Evolutionary conservation across 2,888 invertebrate genomes (phyloP), one percentile per base, ranked within the genome.

Genomic region (Cephus rjabovi): DNA sequence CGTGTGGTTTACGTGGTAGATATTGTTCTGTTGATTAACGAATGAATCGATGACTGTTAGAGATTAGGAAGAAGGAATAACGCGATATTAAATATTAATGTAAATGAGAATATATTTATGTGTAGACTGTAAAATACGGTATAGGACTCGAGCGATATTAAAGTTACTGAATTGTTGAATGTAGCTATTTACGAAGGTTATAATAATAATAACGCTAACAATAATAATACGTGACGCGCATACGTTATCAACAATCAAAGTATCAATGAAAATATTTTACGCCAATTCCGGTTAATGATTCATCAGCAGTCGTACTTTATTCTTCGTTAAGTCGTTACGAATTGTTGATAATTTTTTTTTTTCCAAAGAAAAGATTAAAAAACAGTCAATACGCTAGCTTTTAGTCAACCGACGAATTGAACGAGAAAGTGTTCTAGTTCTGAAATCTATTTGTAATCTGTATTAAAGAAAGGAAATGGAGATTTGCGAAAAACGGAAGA

Each of bases 81-180:
- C 73, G 79, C 71, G 71, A 71, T 71, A 71, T 71, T 71, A 33
- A 71, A 33, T 34, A 71, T 71, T 71, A 71, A 71, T 71, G 71
- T 71, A 76, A 76, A 70, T 75, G 74, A 75, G 79, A 79, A 74
- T 86, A 80, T 86, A 83, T 81, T 81, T 80, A 76, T 87, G 85
- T 86, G 83, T 86, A 88, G 86, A 87, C 83, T 87, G 82, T 84
- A 86, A 83, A 84, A 82, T 85, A 87, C 74, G 81, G 76, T 78
- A 81, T 83, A 84, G 80, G 77, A 76, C 79, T 78, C 81, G 40
- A 83, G 78, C 74, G 78, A 79, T 79, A 86, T 79, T 83, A 79
- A 86, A 82, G 78, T 87, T 86, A 86, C 85, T 77, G 82, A 85
- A 85, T 83, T 83, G 85, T 86, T 86, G 85, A 87, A 78, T 79